Conservation (phyloP, 2,797 vertebrate genomes). For the Cottoperca gobio region DNA sequence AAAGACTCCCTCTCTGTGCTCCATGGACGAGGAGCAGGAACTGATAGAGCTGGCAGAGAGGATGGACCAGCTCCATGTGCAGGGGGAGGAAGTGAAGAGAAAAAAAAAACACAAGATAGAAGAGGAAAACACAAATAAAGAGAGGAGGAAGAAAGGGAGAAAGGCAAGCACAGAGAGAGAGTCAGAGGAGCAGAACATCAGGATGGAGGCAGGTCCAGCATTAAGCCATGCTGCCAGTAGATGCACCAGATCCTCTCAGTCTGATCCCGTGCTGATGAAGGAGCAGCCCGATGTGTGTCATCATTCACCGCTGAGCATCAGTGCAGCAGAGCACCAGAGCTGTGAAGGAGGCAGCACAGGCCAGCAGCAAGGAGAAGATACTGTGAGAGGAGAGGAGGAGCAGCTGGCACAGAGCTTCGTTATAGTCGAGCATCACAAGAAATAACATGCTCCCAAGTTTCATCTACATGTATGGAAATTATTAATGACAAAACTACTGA, state of each 20-base stretch:
- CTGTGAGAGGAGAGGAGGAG: not conserved
- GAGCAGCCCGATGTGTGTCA: not conserved
- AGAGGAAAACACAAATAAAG: not conserved
- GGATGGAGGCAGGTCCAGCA: slow-evolving; percentile 67
- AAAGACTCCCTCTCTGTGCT: slow-evolving; percentile 9
- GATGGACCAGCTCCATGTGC: slow-evolving; percentile 71
- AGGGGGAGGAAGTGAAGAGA: slow-evolving; percentile 36
- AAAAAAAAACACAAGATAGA: not conserved
- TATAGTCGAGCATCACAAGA: slow-evolving; percentile 8
- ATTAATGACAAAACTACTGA: not conserved
- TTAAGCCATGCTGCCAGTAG: not conserved
- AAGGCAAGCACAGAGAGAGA: slow-evolving; percentile 43
- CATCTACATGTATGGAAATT: not conserved
- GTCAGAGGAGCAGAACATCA: slow-evolving; percentile 32
- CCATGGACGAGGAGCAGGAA: slow-evolving; percentile 26
- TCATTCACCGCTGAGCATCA: not conserved
- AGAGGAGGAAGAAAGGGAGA: not conserved
- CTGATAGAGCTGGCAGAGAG: slow-evolving; percentile 54
- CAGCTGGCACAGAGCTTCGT: slow-evolving; percentile 24
- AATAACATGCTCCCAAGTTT: not conserved
- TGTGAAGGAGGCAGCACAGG: not conserved
- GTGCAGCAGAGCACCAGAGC: not conserved
- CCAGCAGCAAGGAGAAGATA: not conserved
- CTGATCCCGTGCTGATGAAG: not conserved
- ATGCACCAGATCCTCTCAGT: not conserved